phyloP scores from a whole-genome alignment of 2,888 invertebrate genomes.

The Muschampia plurimacula region DNA sequence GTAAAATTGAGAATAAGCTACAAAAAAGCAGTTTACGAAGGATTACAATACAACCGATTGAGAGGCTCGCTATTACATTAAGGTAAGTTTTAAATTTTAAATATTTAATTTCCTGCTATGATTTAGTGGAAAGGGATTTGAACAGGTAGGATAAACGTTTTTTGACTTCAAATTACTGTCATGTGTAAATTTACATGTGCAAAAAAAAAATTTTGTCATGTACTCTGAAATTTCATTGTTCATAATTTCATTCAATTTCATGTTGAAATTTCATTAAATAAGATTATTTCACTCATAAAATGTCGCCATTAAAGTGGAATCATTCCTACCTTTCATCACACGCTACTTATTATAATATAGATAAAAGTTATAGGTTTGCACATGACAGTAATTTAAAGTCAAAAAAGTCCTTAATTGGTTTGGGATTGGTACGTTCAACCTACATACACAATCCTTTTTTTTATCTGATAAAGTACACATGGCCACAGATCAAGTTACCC shows the following conservation, averaged over 20 bases:
- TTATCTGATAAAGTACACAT: constrained; percentile 18
- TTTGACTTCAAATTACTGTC: constrained; percentile 20
- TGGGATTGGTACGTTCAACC: constrained; percentile 11
- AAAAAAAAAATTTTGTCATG: constrained; percentile 12
- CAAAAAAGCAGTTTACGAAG: constrained; percentile 18
- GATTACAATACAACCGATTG: constrained; percentile 19
- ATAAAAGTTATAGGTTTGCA: constrained; percentile 20
- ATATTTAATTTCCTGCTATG: constrained; percentile 20
- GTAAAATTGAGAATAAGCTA: constrained; percentile 21
- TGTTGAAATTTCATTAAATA: constrained; percentile 17
- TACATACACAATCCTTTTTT: constrained; percentile 18
- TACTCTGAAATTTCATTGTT: not conserved
- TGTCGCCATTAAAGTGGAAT: constrained; percentile 18
- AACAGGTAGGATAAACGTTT: constrained; percentile 19
- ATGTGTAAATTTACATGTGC: constrained; percentile 19
- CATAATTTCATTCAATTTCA: not conserved
- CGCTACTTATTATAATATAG: constrained; percentile 16
- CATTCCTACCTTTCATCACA: constrained; percentile 19
- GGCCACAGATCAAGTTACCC: constrained; percentile 18
- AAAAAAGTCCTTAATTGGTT: constrained; percentile 20
- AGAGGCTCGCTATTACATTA: constrained; percentile 19
- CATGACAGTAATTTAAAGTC: constrained; percentile 19
- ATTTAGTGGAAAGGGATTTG: constrained; percentile 18
- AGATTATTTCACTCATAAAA: constrained; percentile 19
- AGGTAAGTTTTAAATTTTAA: constrained; percentile 20